Conservation (phyloP, 2,113 vertebrate genomes). For the Callaeas wilsoni region DNA sequence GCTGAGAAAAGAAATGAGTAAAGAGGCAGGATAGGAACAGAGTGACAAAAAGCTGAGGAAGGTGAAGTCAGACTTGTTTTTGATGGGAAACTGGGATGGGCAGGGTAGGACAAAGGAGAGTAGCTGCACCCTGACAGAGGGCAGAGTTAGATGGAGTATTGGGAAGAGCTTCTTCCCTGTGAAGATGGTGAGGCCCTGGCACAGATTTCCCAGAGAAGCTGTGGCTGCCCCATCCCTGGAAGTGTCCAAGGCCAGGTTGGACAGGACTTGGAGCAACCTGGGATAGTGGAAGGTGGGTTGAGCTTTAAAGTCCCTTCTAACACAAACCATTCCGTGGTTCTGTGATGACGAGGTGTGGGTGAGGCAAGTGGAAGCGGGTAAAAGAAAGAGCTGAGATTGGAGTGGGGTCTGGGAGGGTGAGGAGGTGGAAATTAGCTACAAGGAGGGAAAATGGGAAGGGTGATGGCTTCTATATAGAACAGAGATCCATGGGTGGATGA, state of each 20-base stretch:
- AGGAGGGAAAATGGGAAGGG: background rate
- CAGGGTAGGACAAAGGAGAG: background rate
- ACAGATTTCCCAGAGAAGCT: background rate
- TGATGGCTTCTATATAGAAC: background rate
- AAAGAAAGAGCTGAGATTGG: background rate
- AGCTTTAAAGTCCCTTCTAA: background rate
- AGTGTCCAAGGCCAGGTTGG: background rate
- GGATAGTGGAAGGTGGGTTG: no score
- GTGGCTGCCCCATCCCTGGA: background rate
- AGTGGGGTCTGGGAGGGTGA: background rate
- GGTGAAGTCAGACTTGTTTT: background rate
- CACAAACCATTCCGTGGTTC: background rate
- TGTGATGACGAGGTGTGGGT: background rate
- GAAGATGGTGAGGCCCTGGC: rapidly evolving
- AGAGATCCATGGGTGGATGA: background rate
- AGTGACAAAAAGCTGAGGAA: background rate
- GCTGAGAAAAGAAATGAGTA: background rate
- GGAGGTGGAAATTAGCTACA: background rate
- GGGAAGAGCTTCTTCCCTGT: background rate
- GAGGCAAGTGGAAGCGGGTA: background rate
- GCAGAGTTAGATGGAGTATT: no score
- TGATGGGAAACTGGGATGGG: background rate
- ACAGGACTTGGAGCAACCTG: rapidly evolving
- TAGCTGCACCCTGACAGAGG: background rate
- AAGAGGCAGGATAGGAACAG: background rate